phyloP scores from a whole-genome alignment of 2,888 invertebrate species.

The Epinotia ramella region DNA sequence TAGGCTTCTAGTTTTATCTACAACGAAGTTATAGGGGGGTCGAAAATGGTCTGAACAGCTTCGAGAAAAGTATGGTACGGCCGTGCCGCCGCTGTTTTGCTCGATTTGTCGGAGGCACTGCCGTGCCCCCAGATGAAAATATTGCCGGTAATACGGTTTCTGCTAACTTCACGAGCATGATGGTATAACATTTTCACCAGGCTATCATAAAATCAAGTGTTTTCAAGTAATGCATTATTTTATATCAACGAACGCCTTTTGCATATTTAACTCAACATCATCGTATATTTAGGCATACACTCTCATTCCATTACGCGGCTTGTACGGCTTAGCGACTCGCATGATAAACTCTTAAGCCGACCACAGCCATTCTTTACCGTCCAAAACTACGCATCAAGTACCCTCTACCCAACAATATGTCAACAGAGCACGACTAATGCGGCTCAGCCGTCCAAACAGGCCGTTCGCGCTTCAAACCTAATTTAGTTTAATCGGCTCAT shows the following conservation, averaged over 20 bases:
- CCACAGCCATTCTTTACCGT: conserved; percentile 38
- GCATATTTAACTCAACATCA: neutral
- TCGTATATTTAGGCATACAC: neutral
- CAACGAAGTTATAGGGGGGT: too few relatives aligned
- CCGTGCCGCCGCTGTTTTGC: too few relatives aligned
- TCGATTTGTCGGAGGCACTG: too few relatives aligned
- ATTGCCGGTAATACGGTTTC: too few relatives aligned
- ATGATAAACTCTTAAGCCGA: conserved; percentile 32
- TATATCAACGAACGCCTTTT: neutral
- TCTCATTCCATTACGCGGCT: conserved; percentile 13
- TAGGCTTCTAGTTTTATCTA: too few relatives aligned
- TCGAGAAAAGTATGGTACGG: too few relatives aligned
- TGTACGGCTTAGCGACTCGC: conserved; percentile 21
- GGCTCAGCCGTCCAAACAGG: conserved; percentile 57
- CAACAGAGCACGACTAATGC: conserved; percentile 40
- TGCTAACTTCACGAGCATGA: too few relatives aligned
- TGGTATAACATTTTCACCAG: too few relatives aligned
- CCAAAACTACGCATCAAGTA: conserved; percentile 36
- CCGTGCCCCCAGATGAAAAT: too few relatives aligned
- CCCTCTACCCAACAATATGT: conserved; percentile 51
- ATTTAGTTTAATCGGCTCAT: conserved; percentile 80
- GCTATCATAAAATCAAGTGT: too few relatives aligned
- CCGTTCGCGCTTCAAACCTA: conserved; percentile 74
- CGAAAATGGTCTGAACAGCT: too few relatives aligned
- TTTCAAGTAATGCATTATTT: too few relatives aligned